Percentiles rank a stretch among this genome's conserved stretches.
phyloP scores from a whole-genome alignment of 2,797 vertebrate genomes.

The Aldrovandia affinis region DNA sequence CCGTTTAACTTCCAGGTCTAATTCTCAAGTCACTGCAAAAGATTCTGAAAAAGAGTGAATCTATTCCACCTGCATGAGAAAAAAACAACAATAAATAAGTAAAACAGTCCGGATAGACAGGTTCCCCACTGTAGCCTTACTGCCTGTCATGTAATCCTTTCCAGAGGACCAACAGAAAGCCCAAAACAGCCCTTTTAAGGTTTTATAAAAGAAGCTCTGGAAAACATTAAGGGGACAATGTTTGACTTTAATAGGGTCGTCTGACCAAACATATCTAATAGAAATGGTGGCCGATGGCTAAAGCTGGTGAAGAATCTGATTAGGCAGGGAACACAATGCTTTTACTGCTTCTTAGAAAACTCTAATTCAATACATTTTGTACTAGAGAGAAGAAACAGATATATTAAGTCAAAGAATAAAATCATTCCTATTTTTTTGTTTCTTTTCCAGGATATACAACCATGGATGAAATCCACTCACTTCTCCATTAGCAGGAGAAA shows the following conservation, averaged over 20 bases:
- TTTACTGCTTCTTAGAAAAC: slow-evolving; percentile 86
- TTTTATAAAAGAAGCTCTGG: slow-evolving; percentile 80
- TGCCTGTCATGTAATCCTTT: slow-evolving; percentile 76
- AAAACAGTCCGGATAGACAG: slow-evolving; percentile 62
- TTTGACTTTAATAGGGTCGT: slow-evolving; percentile 86
- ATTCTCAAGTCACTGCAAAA: not conserved
- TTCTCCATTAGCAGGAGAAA: slow-evolving; percentile 27
- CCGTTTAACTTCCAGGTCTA: not conserved
- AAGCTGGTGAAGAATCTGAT: slow-evolving; percentile 77
- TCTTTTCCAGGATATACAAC: slow-evolving; percentile 44
- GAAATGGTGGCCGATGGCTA: slow-evolving; percentile 81
- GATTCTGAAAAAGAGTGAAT: not conserved
- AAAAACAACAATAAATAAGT: slow-evolving; percentile 31
- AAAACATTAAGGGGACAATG: slow-evolving; percentile 79
- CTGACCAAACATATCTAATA: slow-evolving; percentile 86
- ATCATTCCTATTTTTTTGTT: slow-evolving; percentile 58
- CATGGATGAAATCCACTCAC: slow-evolving; percentile 27
- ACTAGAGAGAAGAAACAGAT: slow-evolving; percentile 78
- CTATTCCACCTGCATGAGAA: not conserved
- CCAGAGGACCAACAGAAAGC: slow-evolving; percentile 64
- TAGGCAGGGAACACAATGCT: slow-evolving; percentile 82
- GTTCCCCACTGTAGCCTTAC: slow-evolving; percentile 61
- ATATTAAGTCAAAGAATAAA: slow-evolving; percentile 68
- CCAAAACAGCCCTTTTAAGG: slow-evolving; percentile 78
- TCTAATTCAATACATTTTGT: slow-evolving; percentile 79